Evolutionary conservation across 2,113 vertebrate species (phyloP).

Genomic region (Platysteira castanea): DNA sequence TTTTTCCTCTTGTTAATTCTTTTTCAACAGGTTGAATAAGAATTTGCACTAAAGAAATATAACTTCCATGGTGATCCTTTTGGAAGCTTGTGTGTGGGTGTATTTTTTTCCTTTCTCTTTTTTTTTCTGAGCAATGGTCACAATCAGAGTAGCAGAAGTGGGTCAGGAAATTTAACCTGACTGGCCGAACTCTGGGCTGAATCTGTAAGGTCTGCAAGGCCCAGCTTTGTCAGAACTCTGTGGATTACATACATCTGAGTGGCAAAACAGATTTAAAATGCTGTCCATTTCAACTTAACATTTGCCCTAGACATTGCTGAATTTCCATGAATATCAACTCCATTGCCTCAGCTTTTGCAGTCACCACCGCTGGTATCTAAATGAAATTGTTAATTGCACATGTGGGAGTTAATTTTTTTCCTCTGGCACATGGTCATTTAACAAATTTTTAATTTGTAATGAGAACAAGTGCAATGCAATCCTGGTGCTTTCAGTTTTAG

Average conservation of each 20-base stretch:
- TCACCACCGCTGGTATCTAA: background rate
- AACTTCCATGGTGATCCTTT: background rate
- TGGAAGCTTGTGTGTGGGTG: background rate
- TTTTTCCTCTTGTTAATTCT: background rate
- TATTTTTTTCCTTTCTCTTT: background rate
- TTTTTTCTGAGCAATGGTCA: constrained; percentile 31
- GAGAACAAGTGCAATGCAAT: constrained; percentile 50
- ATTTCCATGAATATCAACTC: background rate
- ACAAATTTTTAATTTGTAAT: background rate
- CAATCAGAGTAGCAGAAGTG: constrained; percentile 58
- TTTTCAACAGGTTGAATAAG: background rate
- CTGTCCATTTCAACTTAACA: constrained; percentile 73
- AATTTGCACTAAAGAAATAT: background rate
- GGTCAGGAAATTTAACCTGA: constrained; percentile 78
- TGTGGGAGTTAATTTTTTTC: background rate
- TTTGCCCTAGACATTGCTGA: constrained; percentile 50
- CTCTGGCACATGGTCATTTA: background rate
- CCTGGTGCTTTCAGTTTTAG: background rate
- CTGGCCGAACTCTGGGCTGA: constrained; percentile 64
- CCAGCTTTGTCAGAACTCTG: constrained; percentile 60
- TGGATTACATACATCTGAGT: constrained; percentile 65
- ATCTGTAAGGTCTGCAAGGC: constrained; percentile 61
- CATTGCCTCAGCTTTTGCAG: background rate
- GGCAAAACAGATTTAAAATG: constrained; percentile 76
- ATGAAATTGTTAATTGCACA: background rate